Evolutionary conservation across 64 coral and sea anemone species (phyloP), one percentile per base, ranked within the genome.

Genomic region (Trachythela sp.): DNA sequence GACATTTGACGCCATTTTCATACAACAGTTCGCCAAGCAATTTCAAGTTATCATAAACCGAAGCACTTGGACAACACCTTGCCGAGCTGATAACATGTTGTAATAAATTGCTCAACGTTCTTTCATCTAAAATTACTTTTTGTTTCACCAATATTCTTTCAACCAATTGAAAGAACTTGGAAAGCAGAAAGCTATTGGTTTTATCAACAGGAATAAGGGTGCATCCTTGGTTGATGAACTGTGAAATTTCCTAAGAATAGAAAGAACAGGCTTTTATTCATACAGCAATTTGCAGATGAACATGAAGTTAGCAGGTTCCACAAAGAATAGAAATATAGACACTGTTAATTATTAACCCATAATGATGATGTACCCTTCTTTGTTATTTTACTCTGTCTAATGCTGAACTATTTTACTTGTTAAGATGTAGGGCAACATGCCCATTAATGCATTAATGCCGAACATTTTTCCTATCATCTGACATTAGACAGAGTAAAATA

Each of bases 21-120:
- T 18, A 80, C 75, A 80, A 36, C 15, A 80, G 33, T 39, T 37
- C 34, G 15, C 33, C 8, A 38, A 80, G 30, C 30, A 80, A 35
- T 80, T 35, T 80, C 75, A 80, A 35, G 37, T 80, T 35, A 38
- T 80, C 75, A 36, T 80, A 80, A 80, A 80, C 75, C 4, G 75
- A 80, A 38, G 35, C 30, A 36, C 34, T 80, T 36, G 34, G 34
- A 80, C 75, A 80, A 15, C 15, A 17, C 10, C 18, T 15, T 29
- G 33, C 13, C 2, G 75, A 80, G 31, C 8, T 35, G 37, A 80
- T 39, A 9, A 80, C 75, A 80, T 80, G 75, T 80, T 39, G 33
- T 4, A 80, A 9, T 35, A 80, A 38, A 36, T 37, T 36, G 75
- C 37, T 80, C 75, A 80, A 36, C 8, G 34, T 36, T 14, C 17